These are phyloP conservation scores for Phrynocephalus versicolor DNA, from an alignment of 2,113 vertebrate species.

Conservation along the genomic window DNA sequence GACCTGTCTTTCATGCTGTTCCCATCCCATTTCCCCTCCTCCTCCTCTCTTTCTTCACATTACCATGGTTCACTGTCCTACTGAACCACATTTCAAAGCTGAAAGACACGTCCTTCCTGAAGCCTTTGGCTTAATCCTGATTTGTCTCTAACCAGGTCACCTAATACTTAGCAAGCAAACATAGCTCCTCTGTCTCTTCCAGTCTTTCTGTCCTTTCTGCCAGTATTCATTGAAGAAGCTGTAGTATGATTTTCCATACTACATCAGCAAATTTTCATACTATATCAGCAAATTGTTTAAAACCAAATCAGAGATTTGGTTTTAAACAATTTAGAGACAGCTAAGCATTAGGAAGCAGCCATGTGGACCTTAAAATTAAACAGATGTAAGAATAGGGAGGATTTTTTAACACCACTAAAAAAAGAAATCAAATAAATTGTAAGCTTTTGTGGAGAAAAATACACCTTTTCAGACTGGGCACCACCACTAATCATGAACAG, in stretches of 20 bases:
- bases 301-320: neutral
- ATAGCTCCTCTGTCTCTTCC: neutral
- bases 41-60: neutral
- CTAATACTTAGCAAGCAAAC: slow-evolving; percentile 1
- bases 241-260: neutral
- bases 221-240: neutral
- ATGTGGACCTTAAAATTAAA: too few species aligned
- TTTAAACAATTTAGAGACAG: neutral
- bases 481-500: too few species aligned
- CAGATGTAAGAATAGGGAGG: too few species aligned
- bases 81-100: slow-evolving; percentile 22
- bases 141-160: slow-evolving; percentile 14
- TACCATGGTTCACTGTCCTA: neutral
- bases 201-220: neutral
- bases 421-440: too few species aligned
- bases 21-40: slow-evolving; percentile 4
- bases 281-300: neutral
- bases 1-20: neutral
- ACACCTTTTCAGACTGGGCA: too few species aligned
- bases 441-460: too few species aligned
- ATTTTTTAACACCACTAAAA: too few species aligned
- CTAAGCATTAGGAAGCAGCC: neutral
- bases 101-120: neutral
- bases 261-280: neutral
- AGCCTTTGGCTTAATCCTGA: neutral